Conservation (phyloP, 1,140 invertebrate species). For the Popillia japonica region DNA sequence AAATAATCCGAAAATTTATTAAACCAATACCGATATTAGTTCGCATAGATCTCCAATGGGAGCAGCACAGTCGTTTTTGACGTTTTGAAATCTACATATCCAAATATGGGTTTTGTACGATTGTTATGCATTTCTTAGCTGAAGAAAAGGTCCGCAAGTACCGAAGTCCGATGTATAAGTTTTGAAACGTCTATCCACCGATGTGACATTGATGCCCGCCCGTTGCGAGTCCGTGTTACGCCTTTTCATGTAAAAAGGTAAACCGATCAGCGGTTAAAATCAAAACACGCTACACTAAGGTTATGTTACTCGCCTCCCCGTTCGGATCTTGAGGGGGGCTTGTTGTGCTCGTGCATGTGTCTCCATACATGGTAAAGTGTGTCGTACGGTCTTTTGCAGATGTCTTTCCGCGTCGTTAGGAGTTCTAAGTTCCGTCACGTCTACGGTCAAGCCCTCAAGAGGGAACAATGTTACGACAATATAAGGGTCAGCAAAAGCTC, state of each 20-base stretch:
- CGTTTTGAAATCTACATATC: constrained; percentile 52
- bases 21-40: constrained; percentile 23
- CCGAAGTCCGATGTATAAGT: constrained; percentile 40
- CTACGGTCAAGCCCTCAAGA: constrained; percentile 94
- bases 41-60: background rate
- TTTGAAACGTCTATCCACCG: constrained; percentile 24
- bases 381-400: constrained; percentile 61
- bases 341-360: background rate
- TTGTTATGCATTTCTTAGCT: constrained; percentile 38
- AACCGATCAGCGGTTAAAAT: constrained; percentile 12
- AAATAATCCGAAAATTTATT: background rate
- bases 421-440: constrained; percentile 99
- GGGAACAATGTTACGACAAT: constrained; percentile 99
- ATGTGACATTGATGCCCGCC: constrained; percentile 38
- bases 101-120: constrained; percentile 49
- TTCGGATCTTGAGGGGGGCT: constrained; percentile 9
- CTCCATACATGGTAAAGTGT: constrained; percentile 22
- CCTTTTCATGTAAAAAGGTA: constrained; percentile 28
- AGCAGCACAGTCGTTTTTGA: constrained; percentile 42
- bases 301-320: constrained; percentile 40
- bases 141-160: constrained; percentile 38
- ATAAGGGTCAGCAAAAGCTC: constrained; percentile 98
- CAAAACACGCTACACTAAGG: constrained; percentile 36
- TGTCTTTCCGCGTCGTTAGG: constrained; percentile 96
- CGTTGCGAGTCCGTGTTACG: constrained; percentile 21